phyloP scores from a whole-genome alignment of 2,113 vertebrate genomes.

The Accipiter cooperii region DNA sequence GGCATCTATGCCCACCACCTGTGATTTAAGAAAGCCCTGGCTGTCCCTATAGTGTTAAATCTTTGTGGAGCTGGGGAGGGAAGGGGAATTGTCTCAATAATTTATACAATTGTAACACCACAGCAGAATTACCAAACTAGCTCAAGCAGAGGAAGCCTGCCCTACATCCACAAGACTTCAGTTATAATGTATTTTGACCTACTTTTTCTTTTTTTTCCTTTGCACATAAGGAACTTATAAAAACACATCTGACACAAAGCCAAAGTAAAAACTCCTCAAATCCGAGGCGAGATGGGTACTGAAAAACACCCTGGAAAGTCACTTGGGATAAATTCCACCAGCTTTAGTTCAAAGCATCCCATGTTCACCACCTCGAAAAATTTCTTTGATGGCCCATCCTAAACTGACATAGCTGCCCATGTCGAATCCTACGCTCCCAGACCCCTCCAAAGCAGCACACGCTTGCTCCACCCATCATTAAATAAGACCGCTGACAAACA shows the following conservation, averaged over 20 bases:
- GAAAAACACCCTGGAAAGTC: not conserved
- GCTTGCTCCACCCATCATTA: not conserved
- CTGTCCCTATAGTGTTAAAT: not conserved
- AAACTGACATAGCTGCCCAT: not conserved
- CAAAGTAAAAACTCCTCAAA: not conserved
- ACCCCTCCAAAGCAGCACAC: not conserved
- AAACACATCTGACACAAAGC: not conserved
- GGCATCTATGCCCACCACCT: not conserved
- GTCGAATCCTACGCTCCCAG: rapidly evolving
- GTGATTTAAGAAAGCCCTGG: not conserved
- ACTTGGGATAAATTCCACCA: not conserved
- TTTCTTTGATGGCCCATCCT: not conserved
- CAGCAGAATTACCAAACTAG: not conserved
- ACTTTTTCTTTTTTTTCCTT: not conserved
- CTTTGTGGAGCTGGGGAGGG: not conserved
- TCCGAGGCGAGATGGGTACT: not conserved
- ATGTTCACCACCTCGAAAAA: not conserved
- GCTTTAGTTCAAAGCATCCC: not conserved
- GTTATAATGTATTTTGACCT: slow-evolving; percentile 26
- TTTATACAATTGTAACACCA: slow-evolving; percentile 8
- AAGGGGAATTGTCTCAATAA: slow-evolving; percentile 6
- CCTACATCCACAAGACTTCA: not conserved
- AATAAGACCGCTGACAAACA: not conserved
- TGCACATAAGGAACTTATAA: not conserved
- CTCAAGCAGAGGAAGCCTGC: slow-evolving; percentile 25